These are phyloP conservation scores for Mormyrops attenuatus DNA, from an alignment of 2,797 vertebrate genomes.

Conservation along the genomic window DNA sequence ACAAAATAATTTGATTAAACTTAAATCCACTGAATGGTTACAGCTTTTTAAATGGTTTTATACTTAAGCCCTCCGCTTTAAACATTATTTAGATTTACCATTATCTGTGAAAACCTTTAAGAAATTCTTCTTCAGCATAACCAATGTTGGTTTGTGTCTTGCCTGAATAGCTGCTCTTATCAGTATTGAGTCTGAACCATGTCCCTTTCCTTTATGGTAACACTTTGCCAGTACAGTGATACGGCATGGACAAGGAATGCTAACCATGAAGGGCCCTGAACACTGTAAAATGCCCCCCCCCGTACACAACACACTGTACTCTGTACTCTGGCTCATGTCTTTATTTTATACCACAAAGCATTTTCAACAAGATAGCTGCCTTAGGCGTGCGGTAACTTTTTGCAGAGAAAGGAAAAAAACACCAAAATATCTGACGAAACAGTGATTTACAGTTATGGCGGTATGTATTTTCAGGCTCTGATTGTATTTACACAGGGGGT, in stretches of 20 bases:
- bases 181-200: neutral
- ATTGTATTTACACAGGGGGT: neutral
- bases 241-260: neutral
- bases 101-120: neutral
- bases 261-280: neutral
- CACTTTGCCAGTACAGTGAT: neutral
- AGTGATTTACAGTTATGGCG: neutral
- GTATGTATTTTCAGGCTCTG: neutral
- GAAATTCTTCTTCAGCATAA: neutral
- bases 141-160: neutral
- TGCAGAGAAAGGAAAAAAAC: conserved; percentile 12
- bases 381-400: conserved; percentile 19
- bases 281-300: neutral
- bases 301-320: conserved; percentile 19
- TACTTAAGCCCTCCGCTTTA: neutral
- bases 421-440: neutral
- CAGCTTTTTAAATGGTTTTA: neutral
- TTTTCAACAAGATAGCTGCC: conserved; percentile 27
- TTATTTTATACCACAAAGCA: conserved; percentile 34
- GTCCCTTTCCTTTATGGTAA: neutral
- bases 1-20: neutral
- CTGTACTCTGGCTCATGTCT: conserved; percentile 32
- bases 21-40: neutral
- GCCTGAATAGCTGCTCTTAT: neutral
- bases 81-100: neutral